Percentiles rank a stretch among this genome's conserved stretches.
phyloP scores from a whole-genome alignment of 2,113 vertebrate genomes.

The Nothoprocta perdicaria region DNA sequence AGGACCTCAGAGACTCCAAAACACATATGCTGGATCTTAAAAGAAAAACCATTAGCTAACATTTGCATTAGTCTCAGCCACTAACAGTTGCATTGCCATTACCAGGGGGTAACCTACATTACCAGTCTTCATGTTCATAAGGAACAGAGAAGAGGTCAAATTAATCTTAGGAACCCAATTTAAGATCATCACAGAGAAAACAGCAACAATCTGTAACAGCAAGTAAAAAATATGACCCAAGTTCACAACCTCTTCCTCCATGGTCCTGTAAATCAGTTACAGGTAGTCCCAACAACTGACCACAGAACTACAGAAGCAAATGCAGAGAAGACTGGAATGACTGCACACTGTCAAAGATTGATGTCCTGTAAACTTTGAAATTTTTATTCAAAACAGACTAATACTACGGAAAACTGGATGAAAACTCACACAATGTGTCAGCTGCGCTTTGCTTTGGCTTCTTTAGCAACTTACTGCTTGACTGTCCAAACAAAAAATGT shows the following conservation, averaged over 20 bases:
- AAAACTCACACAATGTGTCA: slow-evolving; percentile 50
- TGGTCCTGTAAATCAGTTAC: slow-evolving; percentile 27
- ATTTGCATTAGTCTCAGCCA: slow-evolving; percentile 23
- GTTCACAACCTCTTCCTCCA: slow-evolving; percentile 44
- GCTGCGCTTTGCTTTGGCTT: slow-evolving; percentile 43
- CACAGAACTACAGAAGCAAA: background rate
- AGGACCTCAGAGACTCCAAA: background rate
- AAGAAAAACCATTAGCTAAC: slow-evolving; percentile 42
- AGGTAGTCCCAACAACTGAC: background rate
- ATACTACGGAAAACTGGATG: background rate
- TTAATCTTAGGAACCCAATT: slow-evolving; percentile 29
- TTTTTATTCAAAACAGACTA: slow-evolving; percentile 33
- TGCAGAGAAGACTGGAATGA: background rate
- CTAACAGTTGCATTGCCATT: background rate
- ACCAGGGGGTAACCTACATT: background rate
- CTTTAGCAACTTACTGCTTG: slow-evolving; percentile 52
- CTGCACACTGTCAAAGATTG: background rate
- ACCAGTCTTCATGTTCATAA: slow-evolving; percentile 31
- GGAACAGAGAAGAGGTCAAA: slow-evolving; percentile 33
- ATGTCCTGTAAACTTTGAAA: background rate
- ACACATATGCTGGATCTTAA: background rate
- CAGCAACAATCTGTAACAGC: background rate
- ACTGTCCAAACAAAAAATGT: slow-evolving; percentile 63
- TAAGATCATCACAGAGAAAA: slow-evolving; percentile 46
- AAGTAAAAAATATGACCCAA: slow-evolving; percentile 38